These are phyloP conservation scores for Sesia apiformis DNA, from an alignment of 2,888 invertebrate species.

Conservation along the genomic window DNA sequence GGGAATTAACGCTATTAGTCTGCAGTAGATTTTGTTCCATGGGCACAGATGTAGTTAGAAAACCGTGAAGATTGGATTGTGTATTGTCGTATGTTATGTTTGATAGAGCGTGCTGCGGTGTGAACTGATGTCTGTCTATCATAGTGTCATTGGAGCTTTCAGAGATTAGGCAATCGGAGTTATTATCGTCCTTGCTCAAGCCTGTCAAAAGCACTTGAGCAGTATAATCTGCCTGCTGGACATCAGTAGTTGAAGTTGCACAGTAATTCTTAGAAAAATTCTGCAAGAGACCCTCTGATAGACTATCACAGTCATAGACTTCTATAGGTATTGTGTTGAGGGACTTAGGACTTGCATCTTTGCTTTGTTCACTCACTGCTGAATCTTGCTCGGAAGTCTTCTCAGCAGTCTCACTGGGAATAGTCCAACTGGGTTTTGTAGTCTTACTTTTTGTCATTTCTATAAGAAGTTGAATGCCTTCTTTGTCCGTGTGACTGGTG, in stretches of 20 bases:
- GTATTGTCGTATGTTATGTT: slow-evolving; percentile 35
- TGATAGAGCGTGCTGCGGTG: slow-evolving; percentile 36
- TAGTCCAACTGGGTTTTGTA: slow-evolving; percentile 56
- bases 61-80: slow-evolving; percentile 46
- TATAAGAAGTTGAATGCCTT: slow-evolving; percentile 45
- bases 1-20: slow-evolving; percentile 38
- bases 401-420: slow-evolving; percentile 42
- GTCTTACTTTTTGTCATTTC: slow-evolving; percentile 46
- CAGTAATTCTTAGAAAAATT: slow-evolving; percentile 49
- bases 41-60: slow-evolving; percentile 42
- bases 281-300: slow-evolving; percentile 46
- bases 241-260: slow-evolving; percentile 25
- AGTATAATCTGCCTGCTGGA: slow-evolving; percentile 31
- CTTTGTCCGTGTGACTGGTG: slow-evolving; percentile 64
- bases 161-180: slow-evolving; percentile 54
- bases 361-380: slow-evolving; percentile 23
- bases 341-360: slow-evolving; percentile 29
- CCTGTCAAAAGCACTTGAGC: slow-evolving; percentile 41
- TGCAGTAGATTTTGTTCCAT: slow-evolving; percentile 47
- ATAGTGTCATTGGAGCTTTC: slow-evolving; percentile 48
- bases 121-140: slow-evolving; percentile 46
- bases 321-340: slow-evolving; percentile 56
- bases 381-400: slow-evolving; percentile 23
- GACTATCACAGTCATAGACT: slow-evolving; percentile 58
- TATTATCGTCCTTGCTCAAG: slow-evolving; percentile 54